Conservation (phyloP, 2,888 invertebrate genomes). For the Euplexia lucipara region DNA sequence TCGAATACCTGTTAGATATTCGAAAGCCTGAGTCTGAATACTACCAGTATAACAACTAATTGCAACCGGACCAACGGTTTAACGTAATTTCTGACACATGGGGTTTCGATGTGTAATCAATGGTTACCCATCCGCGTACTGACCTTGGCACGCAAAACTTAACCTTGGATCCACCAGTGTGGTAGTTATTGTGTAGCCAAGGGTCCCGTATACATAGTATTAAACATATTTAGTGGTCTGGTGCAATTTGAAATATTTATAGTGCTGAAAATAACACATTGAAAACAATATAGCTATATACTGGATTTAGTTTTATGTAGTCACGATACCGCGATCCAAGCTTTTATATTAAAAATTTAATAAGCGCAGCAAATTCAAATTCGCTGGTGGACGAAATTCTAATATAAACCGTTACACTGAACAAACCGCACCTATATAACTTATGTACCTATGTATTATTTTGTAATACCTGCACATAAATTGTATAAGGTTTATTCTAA, state of each 20-base stretch:
- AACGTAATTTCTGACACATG: too few species aligned
- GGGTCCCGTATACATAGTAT: background rate
- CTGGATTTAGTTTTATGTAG: slow-evolving; percentile 16
- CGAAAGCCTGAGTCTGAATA: too few species aligned
- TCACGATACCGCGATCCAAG: slow-evolving; percentile 14
- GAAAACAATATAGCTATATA: background rate
- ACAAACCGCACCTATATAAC: slow-evolving; percentile 9
- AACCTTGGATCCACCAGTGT: too few species aligned
- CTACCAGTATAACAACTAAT: too few species aligned
- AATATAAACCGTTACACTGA: slow-evolving; percentile 37
- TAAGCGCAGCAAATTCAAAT: slow-evolving; percentile 50
- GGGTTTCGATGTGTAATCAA: too few species aligned
- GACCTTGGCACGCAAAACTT: too few species aligned
- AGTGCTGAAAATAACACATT: background rate
- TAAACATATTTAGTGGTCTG: background rate
- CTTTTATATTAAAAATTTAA: slow-evolving; percentile 51
- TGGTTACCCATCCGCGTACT: too few species aligned
- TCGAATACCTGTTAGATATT: too few species aligned
- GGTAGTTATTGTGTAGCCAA: too few species aligned
- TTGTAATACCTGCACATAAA: background rate
- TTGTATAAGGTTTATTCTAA: background rate
- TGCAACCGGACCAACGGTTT: too few species aligned
- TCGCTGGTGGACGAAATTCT: slow-evolving; percentile 46
- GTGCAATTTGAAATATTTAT: background rate
- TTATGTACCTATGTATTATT: background rate